These are phyloP conservation scores for Dysmachus trigonus DNA, from an alignment of 2,888 invertebrate genomes.

Conservation along the genomic window DNA sequence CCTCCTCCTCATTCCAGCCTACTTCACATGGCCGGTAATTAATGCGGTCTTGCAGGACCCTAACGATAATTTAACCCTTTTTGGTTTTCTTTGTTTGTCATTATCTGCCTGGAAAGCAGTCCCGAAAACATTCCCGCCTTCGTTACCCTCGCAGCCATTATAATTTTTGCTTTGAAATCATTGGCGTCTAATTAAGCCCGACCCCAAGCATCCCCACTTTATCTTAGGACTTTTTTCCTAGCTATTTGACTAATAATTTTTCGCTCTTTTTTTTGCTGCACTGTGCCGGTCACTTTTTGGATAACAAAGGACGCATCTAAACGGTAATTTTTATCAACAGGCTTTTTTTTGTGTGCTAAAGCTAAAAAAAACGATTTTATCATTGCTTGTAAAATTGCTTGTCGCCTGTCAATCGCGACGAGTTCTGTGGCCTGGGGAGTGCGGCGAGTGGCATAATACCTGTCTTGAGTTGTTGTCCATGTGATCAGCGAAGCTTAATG, in stretches of 20 bases:
- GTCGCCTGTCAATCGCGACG: background rate
- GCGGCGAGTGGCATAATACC: background rate
- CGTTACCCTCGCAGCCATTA: background rate
- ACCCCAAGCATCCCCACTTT: conserved; percentile 8
- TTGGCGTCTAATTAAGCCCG: conserved; percentile 35
- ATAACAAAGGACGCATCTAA: conserved; percentile 44
- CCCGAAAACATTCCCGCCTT: background rate
- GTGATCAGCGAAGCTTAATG: background rate
- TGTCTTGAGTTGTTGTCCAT: background rate
- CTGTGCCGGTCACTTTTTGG: background rate
- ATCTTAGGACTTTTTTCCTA: background rate
- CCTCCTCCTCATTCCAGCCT: conserved; percentile 76
- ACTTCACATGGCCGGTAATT: conserved; percentile 83
- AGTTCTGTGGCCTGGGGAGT: background rate
- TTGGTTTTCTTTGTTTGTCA: conserved; percentile 43
- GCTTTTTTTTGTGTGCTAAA: conserved; percentile 14
- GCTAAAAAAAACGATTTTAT: background rate
- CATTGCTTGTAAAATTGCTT: background rate
- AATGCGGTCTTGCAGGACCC: conserved; percentile 33
- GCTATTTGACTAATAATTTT: conserved; percentile 21
- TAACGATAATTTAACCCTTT: conserved; percentile 30
- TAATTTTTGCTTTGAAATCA: conserved; percentile 32
- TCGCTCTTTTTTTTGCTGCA: conserved; percentile 34
- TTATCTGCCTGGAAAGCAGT: conserved; percentile 4
- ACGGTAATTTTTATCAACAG: conserved; percentile 37